Conservation (phyloP, 2,113 vertebrate genomes). For the Myiozetetes cayanensis region DNA sequence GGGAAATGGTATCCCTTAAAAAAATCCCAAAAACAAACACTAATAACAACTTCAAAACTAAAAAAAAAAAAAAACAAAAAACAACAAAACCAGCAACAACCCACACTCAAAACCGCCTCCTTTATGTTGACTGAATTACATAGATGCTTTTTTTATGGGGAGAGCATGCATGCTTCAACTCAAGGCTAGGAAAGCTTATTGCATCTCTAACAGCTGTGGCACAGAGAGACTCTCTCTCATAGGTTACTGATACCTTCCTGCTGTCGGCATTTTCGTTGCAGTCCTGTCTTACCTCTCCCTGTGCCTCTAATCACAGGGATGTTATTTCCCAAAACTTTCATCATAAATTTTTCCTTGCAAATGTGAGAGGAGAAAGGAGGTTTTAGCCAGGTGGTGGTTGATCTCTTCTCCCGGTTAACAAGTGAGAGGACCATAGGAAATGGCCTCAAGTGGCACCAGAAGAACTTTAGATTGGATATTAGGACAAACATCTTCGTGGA, state of each 20-base stretch:
- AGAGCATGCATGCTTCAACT: neutral
- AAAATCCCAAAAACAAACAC: neutral
- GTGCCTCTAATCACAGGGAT: neutral
- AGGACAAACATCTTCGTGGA: neutral
- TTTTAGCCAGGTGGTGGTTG: accelerated
- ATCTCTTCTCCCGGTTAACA: neutral
- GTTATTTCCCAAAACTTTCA: neutral
- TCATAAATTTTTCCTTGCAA: neutral
- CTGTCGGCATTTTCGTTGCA: neutral
- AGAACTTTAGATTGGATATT: neutral
- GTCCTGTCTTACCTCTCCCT: neutral
- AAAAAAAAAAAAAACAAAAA: accelerated
- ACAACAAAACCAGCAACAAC: accelerated
- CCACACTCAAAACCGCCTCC: accelerated
- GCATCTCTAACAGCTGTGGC: neutral
- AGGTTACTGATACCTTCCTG: neutral
- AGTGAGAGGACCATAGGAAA: neutral
- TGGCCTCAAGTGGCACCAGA: neutral
- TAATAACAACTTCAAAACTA: neutral
- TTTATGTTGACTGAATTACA: neutral
- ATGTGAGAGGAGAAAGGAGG: neutral
- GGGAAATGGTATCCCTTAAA: neutral
- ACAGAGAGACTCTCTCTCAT: neutral
- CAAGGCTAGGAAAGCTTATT: neutral
- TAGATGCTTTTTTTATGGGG: neutral